Percentiles rank a stretch among this genome's conserved stretches.
Evolutionary conservation across 2,797 vertebrate species (phyloP).

Genomic region (Rhynchonycteris naso): DNA sequence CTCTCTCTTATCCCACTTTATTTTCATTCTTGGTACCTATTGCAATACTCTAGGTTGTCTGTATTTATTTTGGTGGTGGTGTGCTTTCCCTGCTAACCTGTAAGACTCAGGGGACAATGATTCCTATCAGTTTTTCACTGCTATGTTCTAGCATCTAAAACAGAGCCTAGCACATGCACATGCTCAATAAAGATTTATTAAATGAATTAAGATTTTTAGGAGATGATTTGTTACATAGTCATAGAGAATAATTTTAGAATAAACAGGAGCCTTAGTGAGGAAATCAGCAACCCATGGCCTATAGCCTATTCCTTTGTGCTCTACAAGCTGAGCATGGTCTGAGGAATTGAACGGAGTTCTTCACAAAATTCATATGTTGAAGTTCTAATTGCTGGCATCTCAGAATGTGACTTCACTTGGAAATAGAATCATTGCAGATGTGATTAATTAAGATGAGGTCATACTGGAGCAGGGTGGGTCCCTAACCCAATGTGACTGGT

Average conservation of each 20-base stretch:
- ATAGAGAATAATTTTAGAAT: not conserved
- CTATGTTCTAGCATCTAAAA: not conserved
- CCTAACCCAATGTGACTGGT: not conserved
- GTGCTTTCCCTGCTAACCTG: not conserved
- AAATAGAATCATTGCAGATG: not conserved
- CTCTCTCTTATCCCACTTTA: not conserved
- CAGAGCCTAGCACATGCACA: not conserved
- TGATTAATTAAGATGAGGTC: not conserved
- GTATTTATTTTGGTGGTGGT: not conserved
- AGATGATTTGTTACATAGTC: not conserved
- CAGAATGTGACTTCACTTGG: conserved; percentile 22
- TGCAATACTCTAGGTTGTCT: not conserved
- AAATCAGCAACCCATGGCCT: not conserved
- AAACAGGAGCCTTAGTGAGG: not conserved
- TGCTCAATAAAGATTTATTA: not conserved
- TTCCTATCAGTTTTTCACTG: not conserved
- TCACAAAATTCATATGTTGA: not conserved
- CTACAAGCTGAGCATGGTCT: not conserved
- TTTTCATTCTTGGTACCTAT: not conserved
- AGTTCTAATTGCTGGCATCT: not conserved
- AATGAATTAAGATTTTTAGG: not conserved
- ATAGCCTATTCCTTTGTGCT: not conserved
- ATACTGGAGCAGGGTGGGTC: not conserved
- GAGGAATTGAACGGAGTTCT: not conserved
- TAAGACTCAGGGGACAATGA: not conserved